Percentiles rank a stretch among this genome's conserved stretches.
Conservation (phyloP, 2,888 invertebrate genomes). For the Apeira syringaria region DNA sequence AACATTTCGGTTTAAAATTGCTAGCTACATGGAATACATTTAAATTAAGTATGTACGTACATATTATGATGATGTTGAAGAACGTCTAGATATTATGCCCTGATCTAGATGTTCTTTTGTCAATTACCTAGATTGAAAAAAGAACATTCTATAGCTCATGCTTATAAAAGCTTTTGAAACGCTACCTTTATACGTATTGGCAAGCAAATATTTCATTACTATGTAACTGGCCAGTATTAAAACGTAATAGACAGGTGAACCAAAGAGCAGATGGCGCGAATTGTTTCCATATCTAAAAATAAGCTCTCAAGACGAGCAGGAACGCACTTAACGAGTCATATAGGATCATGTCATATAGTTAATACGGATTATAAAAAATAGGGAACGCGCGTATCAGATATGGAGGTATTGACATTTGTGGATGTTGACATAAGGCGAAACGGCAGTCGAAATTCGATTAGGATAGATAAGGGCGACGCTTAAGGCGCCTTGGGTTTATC, state of each 20-base stretch:
- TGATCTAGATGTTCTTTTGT: too few species aligned
- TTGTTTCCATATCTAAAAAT: conserved; percentile 78
- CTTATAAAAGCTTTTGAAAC: conserved; percentile 5
- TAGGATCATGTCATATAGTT: conserved; percentile 46
- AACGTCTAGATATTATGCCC: too few species aligned
- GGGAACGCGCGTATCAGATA: conserved; percentile 73
- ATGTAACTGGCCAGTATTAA: conserved; percentile 65
- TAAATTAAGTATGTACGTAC: conserved; percentile 11
- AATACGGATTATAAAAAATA: conserved; percentile 61
- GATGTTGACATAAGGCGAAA: conserved; percentile 78
- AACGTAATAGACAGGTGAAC: conserved; percentile 78
- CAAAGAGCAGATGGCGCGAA: conserved; percentile 69
- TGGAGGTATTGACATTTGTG: conserved; percentile 72
- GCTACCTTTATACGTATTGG: conserved; percentile 49
- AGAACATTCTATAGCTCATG: background rate
- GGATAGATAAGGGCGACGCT: conserved; percentile 66
- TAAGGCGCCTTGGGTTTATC: conserved; percentile 71
- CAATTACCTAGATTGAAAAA: conserved; percentile 19
- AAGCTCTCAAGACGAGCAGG: conserved; percentile 42
- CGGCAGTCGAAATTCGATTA: conserved; percentile 81
- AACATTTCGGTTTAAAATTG: conserved; percentile 17
- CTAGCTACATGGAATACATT: conserved; percentile 27
- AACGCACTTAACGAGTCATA: conserved; percentile 42
- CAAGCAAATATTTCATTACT: conserved; percentile 71
- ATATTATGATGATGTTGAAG: conserved; percentile 15